Evolutionary conservation across 2,888 invertebrate genomes (phyloP), one percentile per base, ranked within the genome.

Genomic region (Siphonodentalium dalli): DNA sequence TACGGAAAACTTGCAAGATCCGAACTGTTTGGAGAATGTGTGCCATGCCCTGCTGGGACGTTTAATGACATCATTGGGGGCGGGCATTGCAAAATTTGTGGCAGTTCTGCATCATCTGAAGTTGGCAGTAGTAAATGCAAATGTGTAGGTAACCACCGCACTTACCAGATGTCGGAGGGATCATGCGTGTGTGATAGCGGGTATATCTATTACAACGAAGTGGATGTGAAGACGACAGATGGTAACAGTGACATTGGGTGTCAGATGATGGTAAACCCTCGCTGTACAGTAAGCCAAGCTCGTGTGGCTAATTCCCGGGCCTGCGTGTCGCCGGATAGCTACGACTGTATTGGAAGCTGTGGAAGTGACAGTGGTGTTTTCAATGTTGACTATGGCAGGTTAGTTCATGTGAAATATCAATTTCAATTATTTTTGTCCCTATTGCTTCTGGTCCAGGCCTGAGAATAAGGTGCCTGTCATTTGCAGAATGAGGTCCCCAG

Each of bases 201-300:
- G 9, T 78, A 74, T 56, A 59, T 71, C 28, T 78, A 68, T 60
- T 79, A 71, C 55, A 68, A 79, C 54, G 71, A 74, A 31, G 60
- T 64, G 0, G 72, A 74, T 39, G 41, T 39, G 9, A 27, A 50
- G 31, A 48, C 44, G 21, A 48, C 61, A 5, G 57, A 56, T 24
- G 61, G 63, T 6, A 68, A 73, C 40, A 61, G 71, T 21, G 55
- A 55, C 8, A 57, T 64, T 24, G 71, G 78, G 53, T 79, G 78
- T 53, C 78, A 79, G 60, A 65, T 69, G 45, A 65, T 72, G 23
- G 72, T 74, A 2, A 65, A 68, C 33, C 29, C 35, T 7, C 50
- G 71, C 7, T 79, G 79, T 53, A 43, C 64, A 1, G 46, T 54
- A 7, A 54, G 63, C n/a, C 54, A 75, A 56, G 53, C 65, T 11